Evolutionary conservation across 2,113 vertebrate genomes (phyloP).

Genomic region (Ictalurus furcatus): DNA sequence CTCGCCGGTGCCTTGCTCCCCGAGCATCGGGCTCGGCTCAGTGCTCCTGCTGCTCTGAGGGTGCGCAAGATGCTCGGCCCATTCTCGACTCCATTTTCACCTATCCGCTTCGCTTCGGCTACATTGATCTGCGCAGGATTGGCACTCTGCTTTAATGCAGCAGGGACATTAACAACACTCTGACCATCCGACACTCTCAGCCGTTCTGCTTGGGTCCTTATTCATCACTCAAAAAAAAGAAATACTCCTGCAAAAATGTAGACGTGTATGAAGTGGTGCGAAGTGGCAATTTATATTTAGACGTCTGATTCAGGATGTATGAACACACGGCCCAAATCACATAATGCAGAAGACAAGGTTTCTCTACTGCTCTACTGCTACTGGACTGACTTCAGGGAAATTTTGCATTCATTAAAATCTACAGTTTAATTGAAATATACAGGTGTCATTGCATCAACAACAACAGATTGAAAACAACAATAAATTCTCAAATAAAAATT

Average conservation of each 20-base stretch:
- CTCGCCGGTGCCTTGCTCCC: slow-evolving; percentile 31
- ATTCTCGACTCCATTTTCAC: slow-evolving; percentile 35
- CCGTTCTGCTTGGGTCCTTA: neutral
- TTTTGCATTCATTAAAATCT: neutral
- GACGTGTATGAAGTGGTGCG: neutral
- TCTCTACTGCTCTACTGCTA: neutral
- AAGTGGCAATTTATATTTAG: neutral
- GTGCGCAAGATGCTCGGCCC: slow-evolving; percentile 35
- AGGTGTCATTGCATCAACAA: neutral
- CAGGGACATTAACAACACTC: slow-evolving; percentile 39
- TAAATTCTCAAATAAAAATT: neutral
- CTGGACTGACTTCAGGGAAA: neutral
- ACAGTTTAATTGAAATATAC: neutral
- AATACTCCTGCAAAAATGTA: neutral
- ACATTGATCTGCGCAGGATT: slow-evolving; percentile 2
- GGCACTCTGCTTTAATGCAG: slow-evolving; percentile 39
- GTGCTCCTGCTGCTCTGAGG: slow-evolving; percentile 34
- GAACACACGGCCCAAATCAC: neutral
- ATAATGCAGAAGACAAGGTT: neutral
- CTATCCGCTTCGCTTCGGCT: neutral
- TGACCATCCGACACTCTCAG: neutral
- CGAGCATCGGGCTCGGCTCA: slow-evolving; percentile 46
- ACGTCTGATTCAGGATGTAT: neutral
- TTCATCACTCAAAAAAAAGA: neutral
- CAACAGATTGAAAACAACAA: neutral